Percentiles rank a stretch among this genome's conserved stretches.
phyloP scores from a whole-genome alignment of 2,888 invertebrate genomes.

The Petrolisthes cinctipes region DNA sequence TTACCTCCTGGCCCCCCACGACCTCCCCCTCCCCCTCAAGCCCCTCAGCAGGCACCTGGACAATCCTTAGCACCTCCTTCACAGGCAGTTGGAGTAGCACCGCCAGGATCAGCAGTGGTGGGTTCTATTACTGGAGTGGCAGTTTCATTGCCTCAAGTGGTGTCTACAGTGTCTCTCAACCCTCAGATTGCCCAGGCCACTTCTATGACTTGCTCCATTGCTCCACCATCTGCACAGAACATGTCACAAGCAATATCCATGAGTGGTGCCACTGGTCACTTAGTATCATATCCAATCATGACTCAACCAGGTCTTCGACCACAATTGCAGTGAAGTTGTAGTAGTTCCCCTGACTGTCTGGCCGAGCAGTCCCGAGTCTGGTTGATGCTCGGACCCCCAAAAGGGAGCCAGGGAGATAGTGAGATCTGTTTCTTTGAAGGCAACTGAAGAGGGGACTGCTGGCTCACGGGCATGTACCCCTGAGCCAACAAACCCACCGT shows the following conservation, averaged over 20 bases:
- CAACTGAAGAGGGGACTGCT: too few relatives aligned
- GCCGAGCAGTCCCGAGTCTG: too few relatives aligned
- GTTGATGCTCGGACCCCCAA: too few relatives aligned
- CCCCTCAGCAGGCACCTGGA: constrained; percentile 60
- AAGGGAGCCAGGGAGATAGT: too few relatives aligned
- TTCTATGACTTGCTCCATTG: constrained; percentile 64
- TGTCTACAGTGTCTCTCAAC: constrained; percentile 60
- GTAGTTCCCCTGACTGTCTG: neutral
- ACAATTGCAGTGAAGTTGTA: constrained; percentile 55
- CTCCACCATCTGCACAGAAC: constrained; percentile 49
- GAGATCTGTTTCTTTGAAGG: too few relatives aligned
- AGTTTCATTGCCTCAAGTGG: constrained; percentile 63
- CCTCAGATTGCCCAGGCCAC: constrained; percentile 60
- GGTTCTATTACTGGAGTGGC: constrained; percentile 62
- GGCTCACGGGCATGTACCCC: too few relatives aligned
- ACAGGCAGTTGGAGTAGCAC: constrained; percentile 58
- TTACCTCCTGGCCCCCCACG: constrained; percentile 54
- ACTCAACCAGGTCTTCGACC: constrained; percentile 64
- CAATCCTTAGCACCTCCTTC: constrained; percentile 63
- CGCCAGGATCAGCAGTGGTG: constrained; percentile 61
- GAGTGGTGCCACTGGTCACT: constrained; percentile 61
- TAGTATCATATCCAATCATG: constrained; percentile 65
- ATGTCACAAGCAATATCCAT: constrained; percentile 61
- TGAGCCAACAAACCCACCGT: too few relatives aligned
- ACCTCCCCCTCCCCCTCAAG: constrained; percentile 54